Evolutionary conservation across 2,113 vertebrate species (phyloP).

Genomic region (Notothenia coriiceps): DNA sequence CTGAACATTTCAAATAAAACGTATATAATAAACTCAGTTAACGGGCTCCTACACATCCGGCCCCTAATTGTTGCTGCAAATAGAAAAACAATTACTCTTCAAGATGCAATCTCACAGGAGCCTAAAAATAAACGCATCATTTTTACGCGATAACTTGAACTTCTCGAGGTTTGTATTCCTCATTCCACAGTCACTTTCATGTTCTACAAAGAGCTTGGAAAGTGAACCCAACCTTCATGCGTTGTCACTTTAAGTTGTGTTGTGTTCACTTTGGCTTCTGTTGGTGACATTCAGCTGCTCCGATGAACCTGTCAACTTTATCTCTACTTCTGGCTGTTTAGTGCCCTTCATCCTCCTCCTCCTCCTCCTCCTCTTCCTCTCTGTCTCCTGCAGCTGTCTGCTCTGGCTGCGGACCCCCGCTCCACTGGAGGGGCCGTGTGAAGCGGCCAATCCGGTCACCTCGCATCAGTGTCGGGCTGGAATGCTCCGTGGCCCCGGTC

Average conservation of each 20-base stretch:
- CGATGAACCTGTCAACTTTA: constrained; percentile 70
- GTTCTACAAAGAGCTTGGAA: too few species aligned
- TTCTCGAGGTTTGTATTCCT: too few species aligned
- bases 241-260: constrained; percentile 13
- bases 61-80: too few species aligned
- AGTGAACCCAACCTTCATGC: background rate
- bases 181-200: too few species aligned
- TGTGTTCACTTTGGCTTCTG: constrained; percentile 39
- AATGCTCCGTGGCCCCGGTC: constrained; percentile 75
- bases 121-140: too few species aligned
- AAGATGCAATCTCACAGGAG: too few species aligned
- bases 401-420: constrained; percentile 54
- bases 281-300: constrained; percentile 74
- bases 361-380: constrained; percentile 30
- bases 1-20: background rate
- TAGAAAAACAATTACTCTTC: too few species aligned
- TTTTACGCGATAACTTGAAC: too few species aligned
- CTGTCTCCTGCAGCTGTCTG: constrained; percentile 64
- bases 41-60: too few species aligned
- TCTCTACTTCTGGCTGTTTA: constrained; percentile 69
- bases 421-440: constrained; percentile 79
- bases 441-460: constrained; percentile 79
- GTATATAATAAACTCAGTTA: too few species aligned
- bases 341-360: constrained; percentile 54
- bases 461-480: constrained; percentile 83